Base-by-base conservation (phyloP, 30 jellyfish, hydroid and myxozoan species). In the Pelagia noctiluca region DNA sequence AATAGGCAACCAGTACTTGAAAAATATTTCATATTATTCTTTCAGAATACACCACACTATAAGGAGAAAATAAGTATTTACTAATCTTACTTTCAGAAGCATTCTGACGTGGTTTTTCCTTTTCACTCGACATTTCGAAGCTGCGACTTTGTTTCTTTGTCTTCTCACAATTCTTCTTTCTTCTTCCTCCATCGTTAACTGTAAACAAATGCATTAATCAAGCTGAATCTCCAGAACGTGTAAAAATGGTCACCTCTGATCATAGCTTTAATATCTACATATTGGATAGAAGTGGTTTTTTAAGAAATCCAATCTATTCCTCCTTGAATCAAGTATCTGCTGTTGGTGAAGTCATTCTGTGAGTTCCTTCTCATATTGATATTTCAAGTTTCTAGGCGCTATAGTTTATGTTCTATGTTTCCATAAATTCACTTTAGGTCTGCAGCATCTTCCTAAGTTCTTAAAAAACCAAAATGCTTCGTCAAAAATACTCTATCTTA, bases 71-170 rank as follows among this genome's bases (percentile, higher is more conserved):
- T n/a, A 57, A 5, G 5, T n/a, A 57, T 5, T 21, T 8, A 57
- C 5, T 5, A 8, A 71, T 26, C 18, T 18, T 87, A 93, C 98
- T 96, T 88, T 84, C 78, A 93, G n/a, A 24, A 93, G 79, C 34
- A 50, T 80, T 46, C 92, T 72, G 21, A 93, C 98, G 62, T 93
- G 98, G 19, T 71, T 80, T 78, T 93, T 93, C 50, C 98, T 67
- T 62, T 93, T 93, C 3, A 93, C 97, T 48, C 98, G 73, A 79
- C 98, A 93, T 60, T 95, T 68, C 23, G 97, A 93, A 26, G 98
- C 98, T 31, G 98, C 98, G 25, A 93, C 96, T 76, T 93, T 93
- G 62, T 93, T 93, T 60, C 98, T 75, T 80, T 87, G 97, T 48
- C 98, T 46, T 47, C 98, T 52, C 10, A 93, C 82, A 47, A 78